Evolutionary conservation across 2,888 invertebrate genomes (phyloP).

Genomic region (Nemoura dubitans): DNA sequence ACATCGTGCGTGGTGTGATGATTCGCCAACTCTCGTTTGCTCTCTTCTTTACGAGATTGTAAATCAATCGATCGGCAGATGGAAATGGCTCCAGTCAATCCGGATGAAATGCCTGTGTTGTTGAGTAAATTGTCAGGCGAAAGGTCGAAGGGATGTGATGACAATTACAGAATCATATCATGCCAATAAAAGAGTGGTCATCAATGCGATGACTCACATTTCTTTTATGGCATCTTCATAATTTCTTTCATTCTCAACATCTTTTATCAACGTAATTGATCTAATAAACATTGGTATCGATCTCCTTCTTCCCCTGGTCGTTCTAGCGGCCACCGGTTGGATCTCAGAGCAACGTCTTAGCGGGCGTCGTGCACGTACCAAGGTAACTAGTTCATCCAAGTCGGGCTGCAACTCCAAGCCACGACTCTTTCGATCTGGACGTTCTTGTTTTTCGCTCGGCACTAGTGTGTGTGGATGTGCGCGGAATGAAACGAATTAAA

Average conservation of each 20-base stretch:
- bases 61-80: background rate
- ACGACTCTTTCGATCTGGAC: background rate
- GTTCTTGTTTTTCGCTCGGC: background rate
- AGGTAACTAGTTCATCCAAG: conserved; percentile 12
- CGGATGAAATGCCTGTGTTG: background rate
- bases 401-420: background rate
- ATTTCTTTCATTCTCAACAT: too few species aligned
- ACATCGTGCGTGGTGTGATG: background rate
- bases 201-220: background rate
- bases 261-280: background rate
- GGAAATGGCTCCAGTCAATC: background rate
- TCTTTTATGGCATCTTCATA: background rate
- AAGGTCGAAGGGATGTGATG: background rate
- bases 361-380: background rate
- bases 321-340: background rate
- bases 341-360: background rate
- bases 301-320: background rate
- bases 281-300: background rate
- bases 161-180: background rate
- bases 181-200: background rate
- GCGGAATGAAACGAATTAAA: background rate
- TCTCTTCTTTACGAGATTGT: background rate
- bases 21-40: too few species aligned
- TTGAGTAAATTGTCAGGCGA: background rate
- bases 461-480: background rate